Base-by-base conservation (phyloP, 2,113 vertebrate genomes). In the Macquaria ambigua region DNA sequence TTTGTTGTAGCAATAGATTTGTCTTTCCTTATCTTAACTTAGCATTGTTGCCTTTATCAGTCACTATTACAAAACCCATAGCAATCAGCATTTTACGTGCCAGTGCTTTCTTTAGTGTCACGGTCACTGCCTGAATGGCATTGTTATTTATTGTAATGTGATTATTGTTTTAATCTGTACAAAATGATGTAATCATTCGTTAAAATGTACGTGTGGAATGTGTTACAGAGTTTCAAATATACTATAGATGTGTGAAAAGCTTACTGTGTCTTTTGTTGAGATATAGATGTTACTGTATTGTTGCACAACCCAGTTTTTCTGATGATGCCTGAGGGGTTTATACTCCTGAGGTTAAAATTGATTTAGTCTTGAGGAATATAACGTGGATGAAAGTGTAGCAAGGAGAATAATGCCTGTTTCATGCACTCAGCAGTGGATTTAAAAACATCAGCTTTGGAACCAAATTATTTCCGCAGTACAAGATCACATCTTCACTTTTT, bases 11-110 rank as follows among this genome's bases (percentile, higher is more conserved):
- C 74, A 72, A 87, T 73, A 86, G 74, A 90, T 88, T 84, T 82
- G 77, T 86, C 72, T 81, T 73, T 84, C 28, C 70, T 89, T 92
- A 93, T 91, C 92, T 79, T 63, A 63, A 39, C 75, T 11, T 1
- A 62, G 78, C 37, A 73, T 82, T 77, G 68, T 82, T 85, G 53
- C 82, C 59, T 74, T 86, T 90, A 87, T 93, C 92, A 67, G 89
- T 82, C 61, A 48, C 52, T n/a, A 67, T 82, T 83, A 75, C 75
- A 41, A 84, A 90, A 88, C 25, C 67, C 79, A 66, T 69, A 80
- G 83, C 82, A 80, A 58, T 90, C 79, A 78, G 50, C 37, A n/a
- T 78, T 74, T 77, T 48, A 74, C 39, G 11, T 70, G 61, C 74
- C 48, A 8, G 55, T 11, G 50, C 63, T 79, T 62, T 82, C 41